Evolutionary conservation across 1,140 invertebrate genomes (phyloP), one percentile per base, ranked within the genome.

Genomic region (Aphelenchoides fujianensis): DNA sequence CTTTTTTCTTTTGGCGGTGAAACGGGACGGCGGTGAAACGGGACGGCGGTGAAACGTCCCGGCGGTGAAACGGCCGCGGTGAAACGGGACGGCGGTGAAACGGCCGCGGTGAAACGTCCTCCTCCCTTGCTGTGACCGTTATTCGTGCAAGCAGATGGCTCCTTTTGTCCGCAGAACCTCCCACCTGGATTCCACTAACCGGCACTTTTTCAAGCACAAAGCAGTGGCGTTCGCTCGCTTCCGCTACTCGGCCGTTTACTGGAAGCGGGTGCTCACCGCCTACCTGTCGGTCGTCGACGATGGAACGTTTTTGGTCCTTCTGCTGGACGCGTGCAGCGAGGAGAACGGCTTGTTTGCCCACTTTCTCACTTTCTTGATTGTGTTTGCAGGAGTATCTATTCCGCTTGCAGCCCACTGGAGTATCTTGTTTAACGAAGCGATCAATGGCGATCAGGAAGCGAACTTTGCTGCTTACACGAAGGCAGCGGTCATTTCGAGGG

Each of bases 161-260:
- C 41, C 12, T 23, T 48, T 12, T 48, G 41, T 48, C 55, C 19
- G 23, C 12, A 59, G 5, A 32, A 59, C 23, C 5, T 5, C 5
- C n/a, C 5, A 59, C 27, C 5, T 59, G 19, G 34, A 59, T 23
- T 16, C 5, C 34, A 30, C 55, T 16, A 5, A 59, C 5, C 19
- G 12, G 28, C 34, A 7, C 5, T 30, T 59, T 19, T 59, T 59
- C 55, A 59, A 59, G 12, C 55, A 59, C 55, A 59, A 59, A 59
- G 28, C 55, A 59, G 5, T 5, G 5, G 34, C 55, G 7, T 59
- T 59, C 34, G 55, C 55, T 59, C 55, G 55, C 23, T 5, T 59
- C 5, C 5, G 5, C 34, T 59, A 59, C 55, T 7, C 5, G 5
- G 55, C 5, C 7, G 19, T 32, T 5, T 59, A 7, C 5, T 59